Evolutionary conservation across 2,797 vertebrate genomes (phyloP).

Genomic region (Melanotaenia pygmaea): DNA sequence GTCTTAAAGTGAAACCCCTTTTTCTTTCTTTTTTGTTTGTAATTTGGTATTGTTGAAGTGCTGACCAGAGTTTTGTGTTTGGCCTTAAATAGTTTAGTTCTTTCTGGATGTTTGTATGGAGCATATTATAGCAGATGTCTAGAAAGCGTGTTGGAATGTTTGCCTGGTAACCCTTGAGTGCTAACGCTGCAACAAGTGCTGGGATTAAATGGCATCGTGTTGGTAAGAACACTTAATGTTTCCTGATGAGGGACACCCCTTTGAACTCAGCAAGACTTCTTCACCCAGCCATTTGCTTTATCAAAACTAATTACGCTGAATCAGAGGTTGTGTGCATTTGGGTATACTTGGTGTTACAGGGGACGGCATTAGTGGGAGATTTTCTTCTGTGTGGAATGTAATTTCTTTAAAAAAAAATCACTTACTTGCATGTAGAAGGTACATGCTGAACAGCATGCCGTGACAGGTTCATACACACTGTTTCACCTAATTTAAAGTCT

Average conservation of each 20-base stretch:
- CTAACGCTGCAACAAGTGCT: constrained; percentile 66
- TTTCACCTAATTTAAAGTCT: background rate
- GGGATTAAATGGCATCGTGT: constrained; percentile 79
- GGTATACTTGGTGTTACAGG: constrained; percentile 19
- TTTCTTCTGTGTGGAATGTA: constrained; percentile 6
- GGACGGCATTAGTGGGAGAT: constrained; percentile 8
- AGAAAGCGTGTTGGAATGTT: constrained; percentile 58
- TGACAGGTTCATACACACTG: too few species aligned
- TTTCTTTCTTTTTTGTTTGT: background rate
- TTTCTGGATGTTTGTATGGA: constrained; percentile 45
- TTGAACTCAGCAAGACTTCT: constrained; percentile 71
- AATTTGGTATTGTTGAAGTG: constrained; percentile 23
- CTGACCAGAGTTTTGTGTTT: constrained; percentile 50
- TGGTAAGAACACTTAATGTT: constrained; percentile 75
- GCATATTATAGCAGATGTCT: constrained; percentile 51
- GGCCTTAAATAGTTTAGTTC: constrained; percentile 29
- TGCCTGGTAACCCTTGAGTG: constrained; percentile 69
- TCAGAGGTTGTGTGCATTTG: constrained; percentile 50
- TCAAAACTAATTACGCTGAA: constrained; percentile 61
- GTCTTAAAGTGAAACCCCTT: constrained; percentile 63
- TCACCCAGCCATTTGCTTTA: constrained; percentile 60
- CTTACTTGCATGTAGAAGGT: background rate
- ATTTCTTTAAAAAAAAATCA: constrained; percentile 3
- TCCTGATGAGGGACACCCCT: constrained; percentile 79
- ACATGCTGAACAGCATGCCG: background rate